Percentiles rank a stretch among this genome's conserved stretches.
Conservation (phyloP, 2,888 invertebrate species). For the Drosophila flavopinicola region DNA sequence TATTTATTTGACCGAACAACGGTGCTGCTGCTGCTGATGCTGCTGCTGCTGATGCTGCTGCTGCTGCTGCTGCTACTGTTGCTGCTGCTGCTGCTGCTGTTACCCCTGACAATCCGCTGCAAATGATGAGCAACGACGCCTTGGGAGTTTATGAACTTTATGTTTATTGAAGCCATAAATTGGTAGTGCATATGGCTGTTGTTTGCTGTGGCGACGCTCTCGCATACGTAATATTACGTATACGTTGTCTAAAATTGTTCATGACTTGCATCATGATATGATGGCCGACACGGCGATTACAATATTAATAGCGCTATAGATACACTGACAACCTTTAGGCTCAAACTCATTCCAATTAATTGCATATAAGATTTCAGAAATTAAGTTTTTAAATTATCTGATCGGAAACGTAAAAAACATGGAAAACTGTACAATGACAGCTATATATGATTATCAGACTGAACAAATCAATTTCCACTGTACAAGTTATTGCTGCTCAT, state of each 20-base stretch:
- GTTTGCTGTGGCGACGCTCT: constrained; percentile 8
- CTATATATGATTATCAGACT: constrained; percentile 1
- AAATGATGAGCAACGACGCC: constrained; percentile 77
- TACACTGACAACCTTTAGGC: constrained; percentile 3
- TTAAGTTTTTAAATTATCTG: constrained; percentile 19
- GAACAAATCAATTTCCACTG: no score
- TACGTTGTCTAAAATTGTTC: constrained; percentile 3
- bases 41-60: constrained; percentile 8
- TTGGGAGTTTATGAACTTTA: constrained; percentile 80
- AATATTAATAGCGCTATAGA: constrained; percentile 14
- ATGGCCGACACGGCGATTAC: background rate
- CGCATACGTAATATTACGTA: constrained; percentile 55
- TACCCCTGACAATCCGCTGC: constrained; percentile 56
- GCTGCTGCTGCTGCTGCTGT: constrained; percentile 33
- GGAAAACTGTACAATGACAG: constrained; percentile 1
- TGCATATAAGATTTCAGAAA: constrained; percentile 35
- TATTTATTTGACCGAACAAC: constrained; percentile 68
- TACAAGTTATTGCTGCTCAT: no score
- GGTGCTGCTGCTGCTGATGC: constrained; percentile 28
- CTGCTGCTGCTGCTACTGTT: constrained; percentile 3
- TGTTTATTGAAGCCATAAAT: constrained; percentile 80
- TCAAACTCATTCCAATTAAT: constrained; percentile 25
- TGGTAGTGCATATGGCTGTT: constrained; percentile 70
- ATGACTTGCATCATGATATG: constrained; percentile 24
- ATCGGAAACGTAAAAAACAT: constrained; percentile 13